Conservation (phyloP, 2,797 vertebrate genomes). For the Enteromius viviparus region DNA sequence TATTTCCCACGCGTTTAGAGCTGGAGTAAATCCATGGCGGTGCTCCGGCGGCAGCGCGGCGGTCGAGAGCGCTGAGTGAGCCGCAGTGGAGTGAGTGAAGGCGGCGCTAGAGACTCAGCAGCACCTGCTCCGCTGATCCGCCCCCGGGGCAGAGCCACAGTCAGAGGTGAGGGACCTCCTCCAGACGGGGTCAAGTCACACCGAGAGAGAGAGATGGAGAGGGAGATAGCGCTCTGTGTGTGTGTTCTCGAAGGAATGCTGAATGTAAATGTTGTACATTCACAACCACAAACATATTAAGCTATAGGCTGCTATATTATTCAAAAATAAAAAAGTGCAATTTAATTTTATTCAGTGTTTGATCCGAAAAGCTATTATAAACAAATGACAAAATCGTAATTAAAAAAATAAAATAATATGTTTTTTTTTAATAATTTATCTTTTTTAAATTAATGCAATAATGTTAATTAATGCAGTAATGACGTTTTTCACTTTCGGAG, state of each 20-base stretch:
- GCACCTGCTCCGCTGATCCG: slow-evolving; percentile 56
- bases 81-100: slow-evolving; percentile 29
- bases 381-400: too few relatives aligned
- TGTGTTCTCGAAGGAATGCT: slow-evolving; percentile 7
- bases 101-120: slow-evolving; percentile 43
- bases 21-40: slow-evolving; percentile 36
- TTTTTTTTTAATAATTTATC: too few relatives aligned
- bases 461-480: not conserved
- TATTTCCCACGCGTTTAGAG: slow-evolving; percentile 14
- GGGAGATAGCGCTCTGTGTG: not conserved
- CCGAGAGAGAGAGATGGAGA: not conserved
- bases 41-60: slow-evolving; percentile 34
- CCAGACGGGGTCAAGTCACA: slow-evolving; percentile 37
- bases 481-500: not conserved
- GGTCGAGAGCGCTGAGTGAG: slow-evolving; percentile 19
- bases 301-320: not conserved
- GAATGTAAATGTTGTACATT: not conserved
- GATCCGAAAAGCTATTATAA: not conserved
- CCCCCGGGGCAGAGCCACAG: slow-evolving; percentile 49
- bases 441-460: too few relatives aligned
- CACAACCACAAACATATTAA: not conserved
- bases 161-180: slow-evolving; percentile 49
- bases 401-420: too few relatives aligned
- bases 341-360: not conserved
- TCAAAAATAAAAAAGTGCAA: not conserved